These are phyloP conservation scores for Anoura caudifer DNA, from an alignment of 2,113 vertebrate species.

Conservation along the genomic window DNA sequence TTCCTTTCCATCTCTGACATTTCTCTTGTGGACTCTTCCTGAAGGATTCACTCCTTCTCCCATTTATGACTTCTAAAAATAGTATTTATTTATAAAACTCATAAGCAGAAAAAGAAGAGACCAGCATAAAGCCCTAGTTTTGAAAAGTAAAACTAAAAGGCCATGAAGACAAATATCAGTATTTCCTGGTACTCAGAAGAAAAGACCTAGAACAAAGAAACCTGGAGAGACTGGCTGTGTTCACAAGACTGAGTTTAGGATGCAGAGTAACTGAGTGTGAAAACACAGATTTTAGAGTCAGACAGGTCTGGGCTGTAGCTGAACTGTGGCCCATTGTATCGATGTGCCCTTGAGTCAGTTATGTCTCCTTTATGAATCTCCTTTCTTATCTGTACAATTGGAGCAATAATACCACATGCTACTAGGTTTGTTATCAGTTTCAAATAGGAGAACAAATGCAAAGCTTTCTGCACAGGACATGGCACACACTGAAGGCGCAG, in stretches of 20 bases:
- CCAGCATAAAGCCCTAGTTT: neutral
- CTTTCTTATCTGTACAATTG: constrained; percentile 1
- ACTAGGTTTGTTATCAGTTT: neutral
- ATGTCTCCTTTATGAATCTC: neutral
- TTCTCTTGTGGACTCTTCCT: neutral
- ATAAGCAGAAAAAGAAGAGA: neutral
- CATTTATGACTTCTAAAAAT: neutral
- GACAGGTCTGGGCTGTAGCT: neutral
- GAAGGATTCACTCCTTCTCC: neutral
- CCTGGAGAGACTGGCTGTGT: neutral
- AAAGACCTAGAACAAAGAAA: neutral
- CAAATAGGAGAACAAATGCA: neutral
- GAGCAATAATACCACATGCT: neutral
- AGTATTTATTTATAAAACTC: neutral
- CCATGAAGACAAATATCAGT: neutral
- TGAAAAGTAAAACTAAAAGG: neutral
- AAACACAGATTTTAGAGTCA: neutral
- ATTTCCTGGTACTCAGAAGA: neutral
- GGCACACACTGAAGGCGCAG: neutral
- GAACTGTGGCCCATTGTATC: neutral
- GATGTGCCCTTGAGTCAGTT: neutral
- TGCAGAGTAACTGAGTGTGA: neutral
- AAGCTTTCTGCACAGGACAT: neutral
- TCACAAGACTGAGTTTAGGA: neutral
- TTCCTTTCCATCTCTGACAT: neutral